Evolutionary conservation across 2,113 vertebrate genomes (phyloP), one percentile per base, ranked within the genome.

Genomic region (Alligator mississippiensis): DNA sequence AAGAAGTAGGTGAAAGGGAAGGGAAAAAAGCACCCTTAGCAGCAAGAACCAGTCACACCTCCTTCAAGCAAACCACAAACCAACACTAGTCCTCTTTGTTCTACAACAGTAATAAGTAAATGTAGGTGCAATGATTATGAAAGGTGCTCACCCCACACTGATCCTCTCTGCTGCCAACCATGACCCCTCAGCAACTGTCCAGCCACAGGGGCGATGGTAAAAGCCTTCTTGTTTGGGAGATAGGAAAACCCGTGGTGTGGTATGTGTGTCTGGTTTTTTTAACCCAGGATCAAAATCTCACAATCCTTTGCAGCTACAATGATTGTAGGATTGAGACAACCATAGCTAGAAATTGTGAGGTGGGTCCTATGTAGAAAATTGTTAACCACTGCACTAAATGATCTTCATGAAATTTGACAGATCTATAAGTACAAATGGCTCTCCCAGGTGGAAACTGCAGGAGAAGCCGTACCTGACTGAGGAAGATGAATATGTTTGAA

Each of bases 301-400:
- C 18, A 38, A 38, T 87, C 62, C 57, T 94, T 76, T 87, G 80
- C 59, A 85, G 59, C 21, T 28, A 64, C n/a, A 90, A 82, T 88
- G 84, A 59, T 14, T 11, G n/a, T 14, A 90, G 61, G 27, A 18
- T 77, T 79, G 28, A 55, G 38, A 83, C 60, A 87, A 75, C 3
- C 8, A 77, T 14, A 87, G 14, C 34, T 9, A 63, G 66, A 90
- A 25, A 79, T 92, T 81, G 59, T 19, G 58, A 85, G 30, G 9
- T 9, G 13, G 27, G 11, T 47, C 38, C 74, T 11, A 64, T 68
- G 34, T 3, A 64, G 87, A 72, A 90, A 90, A 78, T 59, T 47
- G 91, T 93, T 85, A 86, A 13, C 15, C 18, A 34, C 18, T 76
- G 21, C 18, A 10, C 9, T 24, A 63, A 22, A 16, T 83, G 28